Conservation (phyloP, 2,888 invertebrate species). For the Liopterus haemorrhoidalis region DNA sequence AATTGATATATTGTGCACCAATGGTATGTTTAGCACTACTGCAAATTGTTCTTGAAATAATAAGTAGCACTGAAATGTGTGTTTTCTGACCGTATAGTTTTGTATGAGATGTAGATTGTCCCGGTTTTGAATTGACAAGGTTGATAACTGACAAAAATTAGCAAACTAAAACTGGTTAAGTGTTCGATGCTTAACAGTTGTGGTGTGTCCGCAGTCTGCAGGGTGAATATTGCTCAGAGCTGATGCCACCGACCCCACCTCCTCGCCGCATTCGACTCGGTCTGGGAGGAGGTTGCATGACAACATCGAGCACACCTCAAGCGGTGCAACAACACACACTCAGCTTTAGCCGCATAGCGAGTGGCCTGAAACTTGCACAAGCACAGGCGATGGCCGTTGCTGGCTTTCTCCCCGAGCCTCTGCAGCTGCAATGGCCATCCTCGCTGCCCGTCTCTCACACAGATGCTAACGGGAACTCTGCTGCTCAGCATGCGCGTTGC, state of each 20-base stretch:
- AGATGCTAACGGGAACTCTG: conserved; percentile 41
- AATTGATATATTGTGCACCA: too few relatives aligned
- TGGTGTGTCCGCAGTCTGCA: conserved; percentile 53
- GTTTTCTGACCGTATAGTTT: too few relatives aligned
- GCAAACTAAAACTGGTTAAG: too few relatives aligned
- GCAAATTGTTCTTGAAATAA: too few relatives aligned
- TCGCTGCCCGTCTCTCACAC: conserved; percentile 41
- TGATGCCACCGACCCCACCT: conserved; percentile 57
- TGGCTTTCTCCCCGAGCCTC: conserved; percentile 54
- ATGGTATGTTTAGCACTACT: too few relatives aligned
- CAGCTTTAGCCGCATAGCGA: conserved; percentile 56
- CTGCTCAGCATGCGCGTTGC: conserved; percentile 42
- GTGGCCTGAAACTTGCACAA: conserved; percentile 65
- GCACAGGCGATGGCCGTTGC: conserved; percentile 67
- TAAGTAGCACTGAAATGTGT: too few relatives aligned
- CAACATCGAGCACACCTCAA: conserved; percentile 30
- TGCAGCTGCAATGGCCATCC: conserved; percentile 47
- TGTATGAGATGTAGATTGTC: too few relatives aligned
- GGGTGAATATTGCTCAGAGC: conserved; percentile 55
- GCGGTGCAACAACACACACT: conserved; percentile 31
- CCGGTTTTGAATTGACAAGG: too few relatives aligned
- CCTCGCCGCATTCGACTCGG: conserved; percentile 48
- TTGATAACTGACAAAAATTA: too few relatives aligned
- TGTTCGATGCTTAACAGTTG: too few relatives aligned
- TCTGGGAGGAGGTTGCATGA: conserved; percentile 41